Evolutionary conservation across 2,797 vertebrate genomes (phyloP).

Genomic region (Neolamprologus multifasciatus): DNA sequence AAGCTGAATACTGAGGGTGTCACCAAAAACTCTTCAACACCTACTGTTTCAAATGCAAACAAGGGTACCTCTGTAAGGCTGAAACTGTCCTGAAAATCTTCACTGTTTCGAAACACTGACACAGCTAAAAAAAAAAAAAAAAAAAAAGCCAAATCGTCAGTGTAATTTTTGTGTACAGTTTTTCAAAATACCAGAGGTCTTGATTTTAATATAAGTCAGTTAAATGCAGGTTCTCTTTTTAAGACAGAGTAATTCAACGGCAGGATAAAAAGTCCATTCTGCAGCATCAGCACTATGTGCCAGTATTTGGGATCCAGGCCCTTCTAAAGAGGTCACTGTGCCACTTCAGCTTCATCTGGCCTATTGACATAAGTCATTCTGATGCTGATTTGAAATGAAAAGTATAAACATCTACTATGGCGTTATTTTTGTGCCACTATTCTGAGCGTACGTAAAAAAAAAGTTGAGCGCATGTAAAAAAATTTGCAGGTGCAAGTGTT

Average conservation of each 20-base stretch:
- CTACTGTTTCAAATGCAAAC: background rate
- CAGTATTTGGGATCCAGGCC: background rate
- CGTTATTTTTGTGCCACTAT: background rate
- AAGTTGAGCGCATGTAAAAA: background rate
- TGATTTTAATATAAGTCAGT: background rate
- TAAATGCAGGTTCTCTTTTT: background rate
- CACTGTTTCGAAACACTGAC: background rate
- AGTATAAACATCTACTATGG: background rate
- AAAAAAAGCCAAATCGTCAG: background rate
- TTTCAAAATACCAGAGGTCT: background rate
- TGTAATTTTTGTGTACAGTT: background rate
- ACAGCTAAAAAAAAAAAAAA: background rate
- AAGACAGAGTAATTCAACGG: background rate
- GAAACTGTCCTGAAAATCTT: background rate
- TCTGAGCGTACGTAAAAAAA: background rate
- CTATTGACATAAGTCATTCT: background rate
- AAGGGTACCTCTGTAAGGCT: background rate
- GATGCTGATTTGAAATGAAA: background rate
- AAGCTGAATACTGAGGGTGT: slow-evolving; percentile 3
- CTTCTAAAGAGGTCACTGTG: background rate
- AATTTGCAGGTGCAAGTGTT: background rate
- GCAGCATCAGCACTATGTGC: background rate
- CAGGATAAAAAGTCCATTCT: background rate
- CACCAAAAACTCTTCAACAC: background rate
- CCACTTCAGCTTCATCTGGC: background rate